Conservation (phyloP, 2,888 invertebrate genomes). For the Antheraea yamamai region DNA sequence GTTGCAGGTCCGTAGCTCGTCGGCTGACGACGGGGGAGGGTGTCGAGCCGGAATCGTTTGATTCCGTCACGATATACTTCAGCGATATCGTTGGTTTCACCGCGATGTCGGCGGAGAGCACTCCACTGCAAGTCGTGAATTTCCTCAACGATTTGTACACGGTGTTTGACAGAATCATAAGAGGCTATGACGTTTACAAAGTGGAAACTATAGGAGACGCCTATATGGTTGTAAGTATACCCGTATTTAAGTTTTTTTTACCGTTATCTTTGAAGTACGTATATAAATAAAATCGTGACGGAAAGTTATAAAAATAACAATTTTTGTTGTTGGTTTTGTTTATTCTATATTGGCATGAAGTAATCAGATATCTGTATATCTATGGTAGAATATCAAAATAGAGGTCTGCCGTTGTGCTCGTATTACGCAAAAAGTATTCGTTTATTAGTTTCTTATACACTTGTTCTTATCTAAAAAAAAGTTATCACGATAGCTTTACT, state of each 20-base stretch:
- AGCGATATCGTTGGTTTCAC: slow-evolving; percentile 99
- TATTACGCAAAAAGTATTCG: no score
- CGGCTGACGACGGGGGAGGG: slow-evolving; percentile 93
- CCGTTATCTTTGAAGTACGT: no score
- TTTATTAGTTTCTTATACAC: no score
- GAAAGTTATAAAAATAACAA: background rate
- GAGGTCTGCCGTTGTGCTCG: no score
- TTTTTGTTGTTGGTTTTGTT: no score
- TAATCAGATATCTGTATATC: no score
- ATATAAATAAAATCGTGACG: background rate
- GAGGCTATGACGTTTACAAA: slow-evolving; percentile 98
- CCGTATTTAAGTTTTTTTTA: background rate
- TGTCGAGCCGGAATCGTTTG: slow-evolving; percentile 96
- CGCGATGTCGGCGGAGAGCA: slow-evolving; percentile 96
- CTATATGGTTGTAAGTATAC: slow-evolving; percentile 84
- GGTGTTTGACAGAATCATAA: slow-evolving; percentile 97
- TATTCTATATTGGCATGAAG: no score
- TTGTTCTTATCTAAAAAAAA: no score
- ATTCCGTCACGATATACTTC: slow-evolving; percentile 97
- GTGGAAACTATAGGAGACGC: slow-evolving; percentile 96
- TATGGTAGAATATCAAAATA: no score
- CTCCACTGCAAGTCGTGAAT: slow-evolving; percentile 96
- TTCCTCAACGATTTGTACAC: slow-evolving; percentile 99
- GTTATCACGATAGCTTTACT: no score
- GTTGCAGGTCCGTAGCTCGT: slow-evolving; percentile 91